phyloP scores from a whole-genome alignment of 2,797 vertebrate genomes.

The Chrysocyon brachyurus region DNA sequence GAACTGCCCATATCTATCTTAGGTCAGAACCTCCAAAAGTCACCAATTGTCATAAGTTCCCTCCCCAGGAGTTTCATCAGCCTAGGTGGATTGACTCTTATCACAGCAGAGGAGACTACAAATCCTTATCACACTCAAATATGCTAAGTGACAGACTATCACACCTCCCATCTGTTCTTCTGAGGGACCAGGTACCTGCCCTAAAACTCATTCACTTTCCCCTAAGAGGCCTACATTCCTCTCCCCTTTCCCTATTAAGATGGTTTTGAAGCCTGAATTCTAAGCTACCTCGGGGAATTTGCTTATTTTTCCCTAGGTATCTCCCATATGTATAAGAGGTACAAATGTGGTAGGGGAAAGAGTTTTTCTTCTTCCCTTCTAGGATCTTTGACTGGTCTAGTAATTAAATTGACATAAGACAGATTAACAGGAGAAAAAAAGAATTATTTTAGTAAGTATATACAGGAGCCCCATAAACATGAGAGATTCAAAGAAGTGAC shows the following conservation, averaged over 20 bases:
- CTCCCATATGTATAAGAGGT: neutral
- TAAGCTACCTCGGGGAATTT: neutral
- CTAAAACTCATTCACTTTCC: neutral
- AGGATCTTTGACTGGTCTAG: neutral
- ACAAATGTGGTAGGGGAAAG: neutral
- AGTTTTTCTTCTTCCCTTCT: neutral
- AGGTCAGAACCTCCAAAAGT: neutral
- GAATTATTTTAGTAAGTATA: neutral
- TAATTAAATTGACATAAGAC: neutral
- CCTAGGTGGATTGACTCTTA: neutral
- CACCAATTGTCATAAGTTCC: neutral
- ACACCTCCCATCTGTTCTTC: no score
- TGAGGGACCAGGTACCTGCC: neutral
- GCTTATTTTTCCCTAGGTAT: neutral
- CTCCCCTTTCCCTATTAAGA: neutral
- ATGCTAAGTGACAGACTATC: neutral
- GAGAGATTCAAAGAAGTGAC: neutral
- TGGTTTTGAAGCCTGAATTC: neutral
- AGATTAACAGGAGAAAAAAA: neutral
- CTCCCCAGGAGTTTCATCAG: neutral
- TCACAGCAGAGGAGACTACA: neutral
- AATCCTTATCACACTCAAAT: neutral
- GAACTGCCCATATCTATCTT: neutral
- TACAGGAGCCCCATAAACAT: neutral
- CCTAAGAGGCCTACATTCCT: neutral